Conservation (phyloP, 2,888 invertebrate species). For the Macrosoma leucophasiata region DNA sequence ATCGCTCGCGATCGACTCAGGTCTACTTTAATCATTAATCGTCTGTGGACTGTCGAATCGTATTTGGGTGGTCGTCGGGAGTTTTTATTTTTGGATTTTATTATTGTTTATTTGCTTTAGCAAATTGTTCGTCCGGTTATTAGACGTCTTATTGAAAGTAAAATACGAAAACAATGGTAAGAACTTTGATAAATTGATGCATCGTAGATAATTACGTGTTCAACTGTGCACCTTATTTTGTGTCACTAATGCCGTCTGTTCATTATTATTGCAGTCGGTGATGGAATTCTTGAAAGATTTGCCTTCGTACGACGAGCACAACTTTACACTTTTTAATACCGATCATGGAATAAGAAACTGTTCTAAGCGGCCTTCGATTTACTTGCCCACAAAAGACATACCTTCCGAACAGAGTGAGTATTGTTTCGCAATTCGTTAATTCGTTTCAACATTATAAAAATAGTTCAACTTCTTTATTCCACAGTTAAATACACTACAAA, state of each 20-base stretch:
- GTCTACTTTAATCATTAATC: too few species aligned
- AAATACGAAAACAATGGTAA: slow-evolving; percentile 48
- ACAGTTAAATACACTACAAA: not conserved
- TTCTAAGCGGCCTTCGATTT: slow-evolving; percentile 91
- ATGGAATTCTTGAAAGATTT: slow-evolving; percentile 93
- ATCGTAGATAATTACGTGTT: slow-evolving; percentile 23
- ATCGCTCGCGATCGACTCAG: too few species aligned
- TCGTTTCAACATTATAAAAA: too few species aligned
- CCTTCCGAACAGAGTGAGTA: slow-evolving; percentile 92
- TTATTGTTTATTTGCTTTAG: slow-evolving; percentile 36
- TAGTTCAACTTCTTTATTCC: slow-evolving; percentile 6
- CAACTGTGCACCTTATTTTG: slow-evolving; percentile 30
- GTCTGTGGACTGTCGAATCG: too few species aligned
- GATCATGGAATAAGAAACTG: slow-evolving; percentile 89
- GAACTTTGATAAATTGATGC: slow-evolving; percentile 21
- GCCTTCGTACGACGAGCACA: slow-evolving; percentile 92
- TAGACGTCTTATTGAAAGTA: slow-evolving; percentile 27
- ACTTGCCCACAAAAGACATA: slow-evolving; percentile 93
- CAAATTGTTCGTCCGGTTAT: slow-evolving; percentile 30
- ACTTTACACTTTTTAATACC: slow-evolving; percentile 93
- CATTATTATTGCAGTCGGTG: slow-evolving; percentile 80
- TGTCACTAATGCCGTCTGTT: slow-evolving; percentile 34
- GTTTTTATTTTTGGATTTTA: slow-evolving; percentile 47
- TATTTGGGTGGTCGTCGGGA: slow-evolving; percentile 31
- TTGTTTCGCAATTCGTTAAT: slow-evolving; percentile 12